Evolutionary conservation across 2,797 vertebrate genomes (phyloP).

Genomic region (Acipenser transmontanus): DNA sequence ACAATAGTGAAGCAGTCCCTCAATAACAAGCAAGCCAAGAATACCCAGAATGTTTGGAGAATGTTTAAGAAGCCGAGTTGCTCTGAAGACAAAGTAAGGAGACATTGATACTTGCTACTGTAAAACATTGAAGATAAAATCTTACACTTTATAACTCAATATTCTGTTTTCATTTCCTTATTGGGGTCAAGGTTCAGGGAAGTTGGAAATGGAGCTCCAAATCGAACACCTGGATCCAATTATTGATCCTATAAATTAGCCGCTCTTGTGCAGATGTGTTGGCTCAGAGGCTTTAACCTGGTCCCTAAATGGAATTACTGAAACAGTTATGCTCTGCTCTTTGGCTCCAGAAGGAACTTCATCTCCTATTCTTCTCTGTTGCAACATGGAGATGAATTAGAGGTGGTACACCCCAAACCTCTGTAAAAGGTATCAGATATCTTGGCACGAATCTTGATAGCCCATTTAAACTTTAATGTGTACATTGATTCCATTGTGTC

Average conservation of each 20-base stretch:
- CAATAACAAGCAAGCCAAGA: slow-evolving; percentile 8
- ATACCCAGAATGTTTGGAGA: slow-evolving; percentile 1
- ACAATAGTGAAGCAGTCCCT: slow-evolving; percentile 8
- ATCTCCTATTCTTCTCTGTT: slow-evolving; percentile 43
- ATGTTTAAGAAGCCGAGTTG: slow-evolving; percentile 6
- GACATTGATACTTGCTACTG: not conserved
- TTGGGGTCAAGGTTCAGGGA: slow-evolving; percentile 32
- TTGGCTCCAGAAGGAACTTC: slow-evolving; percentile 37
- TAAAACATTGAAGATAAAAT: slow-evolving; percentile 26
- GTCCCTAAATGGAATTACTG: slow-evolving; percentile 35
- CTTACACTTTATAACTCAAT: slow-evolving; percentile 23
- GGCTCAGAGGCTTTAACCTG: slow-evolving; percentile 30
- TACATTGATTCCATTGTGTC: slow-evolving; percentile 24
- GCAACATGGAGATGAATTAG: slow-evolving; percentile 48
- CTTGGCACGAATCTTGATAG: slow-evolving; percentile 25
- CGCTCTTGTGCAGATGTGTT: slow-evolving; percentile 49
- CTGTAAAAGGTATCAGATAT: slow-evolving; percentile 48
- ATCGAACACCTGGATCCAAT: slow-evolving; percentile 54
- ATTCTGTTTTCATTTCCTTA: slow-evolving; percentile 26
- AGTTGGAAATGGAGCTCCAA: slow-evolving; percentile 42
- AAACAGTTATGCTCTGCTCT: slow-evolving; percentile 37
- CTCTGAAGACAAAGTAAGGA: not conserved
- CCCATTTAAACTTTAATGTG: slow-evolving; percentile 38
- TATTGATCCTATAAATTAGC: slow-evolving; percentile 40
- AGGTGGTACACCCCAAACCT: slow-evolving; percentile 46